A percentile compares a stretch with the other conserved stretches of the same genome.
These are phyloP conservation scores for Acropora yongei DNA, from an alignment of 64 coral and sea anemone species.

Conservation along the genomic window DNA sequence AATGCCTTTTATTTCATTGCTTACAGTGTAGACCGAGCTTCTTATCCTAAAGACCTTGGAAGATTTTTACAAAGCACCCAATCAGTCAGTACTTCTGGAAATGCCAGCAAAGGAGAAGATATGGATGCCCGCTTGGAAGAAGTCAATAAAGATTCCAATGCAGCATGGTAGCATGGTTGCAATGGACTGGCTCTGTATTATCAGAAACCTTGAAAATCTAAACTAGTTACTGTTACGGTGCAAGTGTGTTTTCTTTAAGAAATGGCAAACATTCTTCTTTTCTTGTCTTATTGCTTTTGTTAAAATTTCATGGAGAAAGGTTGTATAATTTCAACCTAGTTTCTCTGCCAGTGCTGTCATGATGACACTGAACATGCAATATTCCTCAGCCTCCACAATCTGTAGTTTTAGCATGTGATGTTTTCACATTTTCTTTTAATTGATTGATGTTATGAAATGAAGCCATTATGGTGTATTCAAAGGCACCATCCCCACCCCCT, in stretches of 20 bases:
- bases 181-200: constrained; percentile 25
- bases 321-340: no score
- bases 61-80: constrained; percentile 2
- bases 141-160: constrained; percentile 53
- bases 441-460: no score
- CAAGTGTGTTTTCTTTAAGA: not conserved
- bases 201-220: constrained; percentile 33
- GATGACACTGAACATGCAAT: no score
- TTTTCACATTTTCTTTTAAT: no score
- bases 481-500: no score
- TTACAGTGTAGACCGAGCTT: not conserved
- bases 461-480: no score
- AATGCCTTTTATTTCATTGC: not conserved
- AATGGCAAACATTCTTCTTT: not conserved
- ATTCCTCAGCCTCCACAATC: no score
- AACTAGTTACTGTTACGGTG: not conserved
- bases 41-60: not conserved
- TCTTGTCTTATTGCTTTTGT: not conserved
- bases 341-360: no score
- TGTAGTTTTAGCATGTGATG: no score
- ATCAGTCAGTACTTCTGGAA: constrained; percentile 45
- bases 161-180: constrained; percentile 42
- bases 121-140: constrained; percentile 45
- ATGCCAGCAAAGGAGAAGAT: constrained; percentile 24
- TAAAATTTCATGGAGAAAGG: not conserved